Percentiles rank a stretch among this genome's conserved stretches.
These are phyloP conservation scores for Forbesichthys papilliferus DNA, from an alignment of 2,113 vertebrate species.

Conservation along the genomic window DNA sequence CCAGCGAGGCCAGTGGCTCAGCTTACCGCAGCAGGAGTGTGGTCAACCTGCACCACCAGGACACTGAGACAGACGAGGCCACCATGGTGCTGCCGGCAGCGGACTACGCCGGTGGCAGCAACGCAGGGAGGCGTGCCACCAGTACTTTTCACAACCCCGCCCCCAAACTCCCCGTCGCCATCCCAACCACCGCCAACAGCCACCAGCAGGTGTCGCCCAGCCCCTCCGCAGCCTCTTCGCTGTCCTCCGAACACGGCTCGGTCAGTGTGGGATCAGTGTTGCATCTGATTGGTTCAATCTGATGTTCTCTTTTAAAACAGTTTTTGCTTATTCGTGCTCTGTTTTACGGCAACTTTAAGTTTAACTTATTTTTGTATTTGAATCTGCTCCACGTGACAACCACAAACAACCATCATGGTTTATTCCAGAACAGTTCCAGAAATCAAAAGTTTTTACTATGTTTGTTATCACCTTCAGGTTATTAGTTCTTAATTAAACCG, in stretches of 20 bases:
- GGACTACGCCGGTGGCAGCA: slow-evolving; percentile 77
- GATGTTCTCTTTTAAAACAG: too few relatives aligned
- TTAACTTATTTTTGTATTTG: too few relatives aligned
- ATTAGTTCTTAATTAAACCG: too few relatives aligned
- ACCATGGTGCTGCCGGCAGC: slow-evolving; percentile 85
- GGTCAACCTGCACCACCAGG: slow-evolving; percentile 86
- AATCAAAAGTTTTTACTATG: too few relatives aligned
- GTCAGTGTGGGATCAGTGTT: slow-evolving; percentile 52
- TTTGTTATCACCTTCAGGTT: too few relatives aligned
- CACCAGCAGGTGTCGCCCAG: slow-evolving; percentile 55
- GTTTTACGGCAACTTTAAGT: too few relatives aligned
- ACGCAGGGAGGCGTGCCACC: neutral
- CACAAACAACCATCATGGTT: too few relatives aligned
- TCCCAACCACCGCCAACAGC: slow-evolving; percentile 35
- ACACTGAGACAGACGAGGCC: slow-evolving; percentile 73
- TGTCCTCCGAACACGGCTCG: slow-evolving; percentile 51
- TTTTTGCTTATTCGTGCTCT: too few relatives aligned
- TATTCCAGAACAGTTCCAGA: too few relatives aligned
- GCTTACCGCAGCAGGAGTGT: slow-evolving; percentile 87
- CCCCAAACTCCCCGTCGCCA: neutral
- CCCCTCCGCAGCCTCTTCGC: slow-evolving; percentile 49
- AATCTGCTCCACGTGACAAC: too few relatives aligned
- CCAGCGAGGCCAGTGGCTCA: slow-evolving; percentile 36
- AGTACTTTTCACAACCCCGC: slow-evolving; percentile 27
- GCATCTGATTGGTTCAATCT: too few relatives aligned